A percentile compares a stretch with the other conserved stretches of the same genome.
These are phyloP conservation scores for Fistularia tabacaria DNA, from an alignment of 2,797 vertebrate genomes.

Conservation along the genomic window DNA sequence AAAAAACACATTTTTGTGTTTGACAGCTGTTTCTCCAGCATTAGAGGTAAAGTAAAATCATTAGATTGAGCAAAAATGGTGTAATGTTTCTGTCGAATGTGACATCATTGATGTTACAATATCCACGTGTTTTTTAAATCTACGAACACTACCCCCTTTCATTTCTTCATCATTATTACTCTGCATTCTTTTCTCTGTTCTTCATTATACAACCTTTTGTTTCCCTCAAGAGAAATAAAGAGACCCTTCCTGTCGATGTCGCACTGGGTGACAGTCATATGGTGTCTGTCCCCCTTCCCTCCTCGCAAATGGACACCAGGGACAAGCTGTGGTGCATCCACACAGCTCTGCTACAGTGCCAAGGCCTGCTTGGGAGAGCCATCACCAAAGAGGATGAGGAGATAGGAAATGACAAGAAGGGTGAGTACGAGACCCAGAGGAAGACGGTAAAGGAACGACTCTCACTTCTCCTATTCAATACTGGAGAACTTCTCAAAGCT, in stretches of 20 bases:
- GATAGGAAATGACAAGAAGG: constrained; percentile 35
- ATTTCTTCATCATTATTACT: not conserved
- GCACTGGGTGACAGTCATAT: constrained; percentile 35
- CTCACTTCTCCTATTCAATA: constrained; percentile 50
- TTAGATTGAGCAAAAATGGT: too few species aligned
- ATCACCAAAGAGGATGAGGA: constrained; percentile 63
- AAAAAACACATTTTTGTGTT: too few species aligned
- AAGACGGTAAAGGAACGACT: constrained; percentile 65
- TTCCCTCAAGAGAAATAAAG: constrained; percentile 58
- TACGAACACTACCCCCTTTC: too few species aligned
- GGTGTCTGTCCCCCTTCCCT: constrained; percentile 60
- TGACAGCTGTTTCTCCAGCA: too few species aligned
- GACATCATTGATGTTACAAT: too few species aligned
- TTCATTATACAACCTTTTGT: not conserved
- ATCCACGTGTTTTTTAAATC: too few species aligned
- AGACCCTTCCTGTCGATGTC: constrained; percentile 46
- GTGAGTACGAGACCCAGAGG: constrained; percentile 61
- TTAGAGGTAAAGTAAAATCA: too few species aligned
- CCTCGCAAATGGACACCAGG: constrained; percentile 59
- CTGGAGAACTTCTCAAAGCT: constrained; percentile 59
- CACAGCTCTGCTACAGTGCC: constrained; percentile 69
- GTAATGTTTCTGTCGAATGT: too few species aligned
- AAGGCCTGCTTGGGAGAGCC: constrained; percentile 62
- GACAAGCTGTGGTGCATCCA: constrained; percentile 67
- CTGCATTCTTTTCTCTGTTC: constrained; percentile 3